These are phyloP conservation scores for Steatocranus sp. DNA, from an alignment of 2,797 vertebrate species.

Conservation along the genomic window DNA sequence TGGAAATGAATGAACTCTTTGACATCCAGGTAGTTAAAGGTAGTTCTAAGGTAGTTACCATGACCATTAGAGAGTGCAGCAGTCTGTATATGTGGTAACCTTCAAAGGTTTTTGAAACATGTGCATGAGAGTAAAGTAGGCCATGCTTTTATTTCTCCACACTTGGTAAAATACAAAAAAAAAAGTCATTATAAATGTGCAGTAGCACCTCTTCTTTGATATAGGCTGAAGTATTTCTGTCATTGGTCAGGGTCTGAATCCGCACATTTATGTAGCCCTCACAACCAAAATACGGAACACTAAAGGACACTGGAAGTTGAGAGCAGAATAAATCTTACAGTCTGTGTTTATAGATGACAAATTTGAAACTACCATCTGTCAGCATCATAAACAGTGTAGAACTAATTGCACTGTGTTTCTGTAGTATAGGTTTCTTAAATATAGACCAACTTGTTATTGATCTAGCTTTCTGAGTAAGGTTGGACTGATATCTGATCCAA, in stretches of 20 bases:
- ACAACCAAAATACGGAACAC: conserved; percentile 30
- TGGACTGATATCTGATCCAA: not conserved
- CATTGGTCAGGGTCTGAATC: not conserved
- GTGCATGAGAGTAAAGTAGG: not conserved
- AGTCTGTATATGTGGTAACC: not conserved
- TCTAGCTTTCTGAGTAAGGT: not conserved
- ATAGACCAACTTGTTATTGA: not conserved
- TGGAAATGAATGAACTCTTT: not conserved
- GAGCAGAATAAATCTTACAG: not conserved
- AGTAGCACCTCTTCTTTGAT: not conserved
- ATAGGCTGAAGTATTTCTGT: conserved; percentile 10
- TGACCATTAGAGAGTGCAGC: not conserved
- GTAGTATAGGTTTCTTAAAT: not conserved
- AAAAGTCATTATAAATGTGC: not conserved
- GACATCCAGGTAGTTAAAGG: not conserved
- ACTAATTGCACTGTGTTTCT: not conserved
- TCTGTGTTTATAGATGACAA: not conserved
- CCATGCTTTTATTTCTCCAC: not conserved
- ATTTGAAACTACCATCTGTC: not conserved
- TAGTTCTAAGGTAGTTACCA: not conserved
- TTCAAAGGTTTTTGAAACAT: not conserved
- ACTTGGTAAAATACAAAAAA: not conserved
- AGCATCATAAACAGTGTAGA: not conserved
- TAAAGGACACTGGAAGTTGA: conserved; percentile 14
- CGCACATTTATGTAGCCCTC: not conserved